Conservation (phyloP, 1,140 invertebrate genomes). For the Brachionus manjavacas region DNA sequence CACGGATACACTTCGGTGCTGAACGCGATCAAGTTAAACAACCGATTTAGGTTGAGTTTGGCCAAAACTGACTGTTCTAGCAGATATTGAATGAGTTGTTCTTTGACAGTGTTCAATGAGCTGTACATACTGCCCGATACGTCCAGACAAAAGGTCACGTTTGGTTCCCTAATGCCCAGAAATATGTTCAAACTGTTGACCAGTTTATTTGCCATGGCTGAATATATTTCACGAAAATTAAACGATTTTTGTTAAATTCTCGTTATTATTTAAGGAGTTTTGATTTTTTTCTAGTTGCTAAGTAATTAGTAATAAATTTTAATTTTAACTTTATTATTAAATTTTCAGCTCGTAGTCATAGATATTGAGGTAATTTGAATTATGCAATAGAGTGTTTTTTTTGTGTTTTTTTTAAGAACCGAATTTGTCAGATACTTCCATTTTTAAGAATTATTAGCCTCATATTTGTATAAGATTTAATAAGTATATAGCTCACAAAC, state of each 20-base stretch:
- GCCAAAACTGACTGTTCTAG: slow-evolving; percentile 46
- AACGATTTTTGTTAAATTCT: not conserved
- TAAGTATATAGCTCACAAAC: not conserved
- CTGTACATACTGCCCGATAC: slow-evolving; percentile 57
- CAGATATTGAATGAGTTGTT: slow-evolving; percentile 54
- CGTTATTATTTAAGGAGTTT: not conserved
- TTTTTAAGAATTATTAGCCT: not conserved
- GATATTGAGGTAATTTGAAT: not conserved
- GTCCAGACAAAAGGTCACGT: slow-evolving; percentile 56
- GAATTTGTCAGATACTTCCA: not conserved
- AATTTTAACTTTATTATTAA: not conserved
- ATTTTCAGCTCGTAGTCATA: slow-evolving; percentile 18
- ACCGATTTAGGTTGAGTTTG: slow-evolving; percentile 45
- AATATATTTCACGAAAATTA: not conserved
- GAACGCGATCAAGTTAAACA: slow-evolving; percentile 56
- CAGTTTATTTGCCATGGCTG: not conserved
- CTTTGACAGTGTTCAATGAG: slow-evolving; percentile 51
- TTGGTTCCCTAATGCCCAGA: slow-evolving; percentile 48
- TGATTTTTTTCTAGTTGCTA: not conserved
- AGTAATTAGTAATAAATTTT: slow-evolving; percentile 35
- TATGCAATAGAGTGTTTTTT: not conserved
- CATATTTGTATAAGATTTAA: not conserved
- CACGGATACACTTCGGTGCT: slow-evolving; percentile 55
- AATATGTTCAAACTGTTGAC: slow-evolving; percentile 32
- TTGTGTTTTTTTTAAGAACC: not conserved